Base-by-base conservation (phyloP, 2,797 vertebrate genomes). In the Malacoraja senta region DNA sequence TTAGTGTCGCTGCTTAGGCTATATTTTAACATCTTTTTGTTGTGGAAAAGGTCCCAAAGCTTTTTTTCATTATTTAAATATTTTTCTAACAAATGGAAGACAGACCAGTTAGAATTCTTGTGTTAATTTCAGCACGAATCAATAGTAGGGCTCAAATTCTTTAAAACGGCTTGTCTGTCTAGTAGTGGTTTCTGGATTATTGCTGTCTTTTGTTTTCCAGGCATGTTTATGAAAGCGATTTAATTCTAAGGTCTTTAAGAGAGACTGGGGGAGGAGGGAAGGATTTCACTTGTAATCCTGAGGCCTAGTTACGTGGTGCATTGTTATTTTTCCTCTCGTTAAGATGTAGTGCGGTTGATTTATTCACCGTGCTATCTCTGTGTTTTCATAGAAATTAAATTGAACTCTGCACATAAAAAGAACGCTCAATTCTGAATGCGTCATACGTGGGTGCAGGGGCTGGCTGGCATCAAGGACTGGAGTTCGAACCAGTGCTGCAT, bases 1-100 rank as follows among this genome's bases (percentile, higher is more conserved):
- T 99, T 96, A 98, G 98, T 99, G 97, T 93, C 93, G 92, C 38
- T 91, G 74, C 81, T 12, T 93, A 90, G 72, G 13, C 53, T 79
- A 38, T 83, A n/a, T 72, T 84, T 58, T 76, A 61, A 29, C 24
- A 44, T 80, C 26, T 65, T 65, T 91, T 76, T n/a, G 32, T 38
- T 58, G 72, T 29, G 8, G 2, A 90, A 58, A 53, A 84, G 35
- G 9, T 29, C 68, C 71, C 76, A 38, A 76, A 38, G 15, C 8
- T 35, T 80, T 15, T 29, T 92, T 76, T 26, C 53, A 24, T 15
- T 74, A 3, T 92, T 71, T 44, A 24, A 53, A 24, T 74, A 29
- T 92, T 53, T 72, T 92, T 76, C 24, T 76, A 26, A n/a, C 35
- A 7, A 53, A 13, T 71, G 53, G 35, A 13, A 92, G 12, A 58